Evolutionary conservation across 2,797 vertebrate species (phyloP).

Genomic region (Podarcis siculus): DNA sequence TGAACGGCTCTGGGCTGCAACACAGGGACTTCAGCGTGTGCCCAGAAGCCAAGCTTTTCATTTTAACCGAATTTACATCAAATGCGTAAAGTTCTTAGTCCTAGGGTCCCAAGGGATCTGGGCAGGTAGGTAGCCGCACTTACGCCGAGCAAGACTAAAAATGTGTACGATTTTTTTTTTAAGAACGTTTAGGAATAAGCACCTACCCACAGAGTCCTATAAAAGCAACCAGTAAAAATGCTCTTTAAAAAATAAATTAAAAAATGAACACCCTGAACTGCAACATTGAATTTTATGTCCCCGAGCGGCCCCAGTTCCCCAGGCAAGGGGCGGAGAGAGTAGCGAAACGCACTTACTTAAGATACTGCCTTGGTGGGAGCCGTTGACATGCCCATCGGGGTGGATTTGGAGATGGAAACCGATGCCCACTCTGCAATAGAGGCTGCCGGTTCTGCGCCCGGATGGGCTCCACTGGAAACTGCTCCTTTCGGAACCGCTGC

Average conservation of each 20-base stretch:
- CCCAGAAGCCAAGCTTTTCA: neutral
- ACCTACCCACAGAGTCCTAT: too few species aligned
- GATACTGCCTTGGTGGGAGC: conserved; percentile 89
- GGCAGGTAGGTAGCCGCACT: too few species aligned
- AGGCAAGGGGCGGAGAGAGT: neutral
- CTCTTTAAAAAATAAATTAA: neutral
- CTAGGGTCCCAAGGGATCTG: neutral
- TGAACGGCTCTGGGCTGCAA: neutral
- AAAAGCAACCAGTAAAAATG: neutral
- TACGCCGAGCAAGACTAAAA: neutral
- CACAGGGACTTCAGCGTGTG: neutral
- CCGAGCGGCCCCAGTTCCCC: accelerated
- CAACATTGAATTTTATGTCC: too few species aligned
- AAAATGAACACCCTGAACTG: neutral
- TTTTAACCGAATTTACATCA: too few species aligned
- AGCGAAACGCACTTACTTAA: conserved; percentile 85
- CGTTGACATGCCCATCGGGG: conserved; percentile 94
- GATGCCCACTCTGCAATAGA: conserved; percentile 96
- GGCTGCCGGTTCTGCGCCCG: conserved; percentile 92
- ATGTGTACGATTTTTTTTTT: neutral
- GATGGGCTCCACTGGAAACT: conserved; percentile 81
- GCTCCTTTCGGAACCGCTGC: conserved; percentile 68
- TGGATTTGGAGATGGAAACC: conserved; percentile 98
- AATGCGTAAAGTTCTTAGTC: neutral
- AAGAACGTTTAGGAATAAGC: neutral